Base-by-base conservation (phyloP, 2,888 invertebrate species). In the Sesia apiformis region DNA sequence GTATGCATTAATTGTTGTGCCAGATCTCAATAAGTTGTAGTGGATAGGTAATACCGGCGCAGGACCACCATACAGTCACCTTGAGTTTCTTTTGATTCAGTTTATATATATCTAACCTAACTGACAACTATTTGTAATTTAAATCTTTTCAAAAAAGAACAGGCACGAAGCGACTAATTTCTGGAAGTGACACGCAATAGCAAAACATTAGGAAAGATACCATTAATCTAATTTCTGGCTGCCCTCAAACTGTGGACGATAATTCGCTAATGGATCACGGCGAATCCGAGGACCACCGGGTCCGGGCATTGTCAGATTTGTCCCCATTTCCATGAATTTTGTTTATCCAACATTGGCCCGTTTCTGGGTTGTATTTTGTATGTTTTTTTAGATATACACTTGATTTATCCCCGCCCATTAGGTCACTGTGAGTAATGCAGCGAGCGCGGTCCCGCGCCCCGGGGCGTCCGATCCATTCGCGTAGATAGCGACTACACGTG, bases 321-420 rank as follows among this genome's bases (percentile, higher is more conserved):
- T 84, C 81, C 79, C 78, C 75, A 79, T 86, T 86, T 86, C 88
- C 86, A 83, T 86, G 87, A 87, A 88, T 87, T 86, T 79, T 82
- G 84, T 85, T 83, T 84, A 84, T 84, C 80, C 82, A 81, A 81
- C 78, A 79, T 82, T 79, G 76, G 81, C 64, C 70, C 74, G 78
- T 76, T 79, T 78, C 74, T 78, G 78, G 69, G 69, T 74, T 67
- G 70, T 79, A 77, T 40, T 59, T 52, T 58, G 50, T 58, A 39
- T 23, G 46, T 51, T 57, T 78, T 70, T 85, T 84, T 81, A 75
- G 72, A 69, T 70, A 76, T 80, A 73, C 76, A 74, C 73, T 81
- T 87, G 88, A 88, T 88, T 87, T 88, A 88, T 88, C 75, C 82
- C 72, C 73, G 72, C 74, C 83, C 87, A 88, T 88, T 86, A 87